Conservation (phyloP, 2,113 vertebrate genomes). For the Cervus canadensis region DNA sequence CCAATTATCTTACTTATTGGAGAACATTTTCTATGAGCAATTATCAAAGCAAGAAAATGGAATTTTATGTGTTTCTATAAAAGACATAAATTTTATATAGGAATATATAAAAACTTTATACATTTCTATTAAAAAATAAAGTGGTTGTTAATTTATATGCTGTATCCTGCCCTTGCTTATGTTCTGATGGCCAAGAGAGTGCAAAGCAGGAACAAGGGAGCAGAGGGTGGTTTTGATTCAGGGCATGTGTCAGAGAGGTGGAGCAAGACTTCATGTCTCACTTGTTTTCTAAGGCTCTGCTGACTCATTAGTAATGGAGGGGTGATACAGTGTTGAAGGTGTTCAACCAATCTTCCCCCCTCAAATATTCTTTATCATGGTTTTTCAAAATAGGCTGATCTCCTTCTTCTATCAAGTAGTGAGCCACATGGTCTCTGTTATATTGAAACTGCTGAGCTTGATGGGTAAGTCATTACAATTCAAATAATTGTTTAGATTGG, state of each 20-base stretch:
- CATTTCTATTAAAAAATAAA: not conserved
- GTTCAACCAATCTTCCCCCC: not conserved
- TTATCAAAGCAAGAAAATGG: not conserved
- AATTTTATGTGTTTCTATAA: not conserved
- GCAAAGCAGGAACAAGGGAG: not conserved
- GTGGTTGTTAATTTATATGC: not conserved
- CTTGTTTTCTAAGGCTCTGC: not conserved
- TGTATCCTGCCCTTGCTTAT: not conserved
- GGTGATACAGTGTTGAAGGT: not conserved
- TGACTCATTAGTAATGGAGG: not conserved
- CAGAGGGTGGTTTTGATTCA: not conserved
- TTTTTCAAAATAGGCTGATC: conserved; percentile 81
- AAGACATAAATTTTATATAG: not conserved
- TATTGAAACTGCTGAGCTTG: conserved; percentile 86
- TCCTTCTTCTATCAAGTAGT: conserved; percentile 85
- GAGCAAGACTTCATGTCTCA: not conserved
- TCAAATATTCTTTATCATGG: not conserved
- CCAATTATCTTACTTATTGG: not conserved
- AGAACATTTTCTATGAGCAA: not conserved
- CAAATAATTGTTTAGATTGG: not conserved
- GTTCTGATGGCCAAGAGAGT: not conserved
- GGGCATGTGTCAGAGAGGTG: not conserved
- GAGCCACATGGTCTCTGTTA: conserved; percentile 86
- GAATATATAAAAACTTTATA: not conserved
- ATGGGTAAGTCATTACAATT: conserved; percentile 79